These are phyloP conservation scores for Alca torda DNA, from an alignment of 2,797 vertebrate species.

Conservation along the genomic window DNA sequence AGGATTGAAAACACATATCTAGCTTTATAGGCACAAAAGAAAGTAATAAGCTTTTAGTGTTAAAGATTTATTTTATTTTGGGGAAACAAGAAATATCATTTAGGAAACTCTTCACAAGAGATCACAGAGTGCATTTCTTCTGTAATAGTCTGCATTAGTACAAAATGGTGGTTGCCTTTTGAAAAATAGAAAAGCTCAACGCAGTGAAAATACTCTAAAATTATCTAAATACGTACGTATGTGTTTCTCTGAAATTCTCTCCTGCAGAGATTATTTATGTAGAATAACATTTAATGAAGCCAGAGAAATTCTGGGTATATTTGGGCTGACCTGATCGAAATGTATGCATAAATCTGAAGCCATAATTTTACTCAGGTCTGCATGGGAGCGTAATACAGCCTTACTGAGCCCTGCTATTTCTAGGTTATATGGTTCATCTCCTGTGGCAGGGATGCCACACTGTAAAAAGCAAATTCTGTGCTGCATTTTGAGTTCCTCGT, in stretches of 20 bases:
- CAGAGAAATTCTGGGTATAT: background rate
- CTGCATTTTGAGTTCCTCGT: background rate
- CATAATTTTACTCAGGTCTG: background rate
- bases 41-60: background rate
- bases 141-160: background rate
- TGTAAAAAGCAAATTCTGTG: background rate
- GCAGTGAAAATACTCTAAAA: background rate
- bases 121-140: background rate
- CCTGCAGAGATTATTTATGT: background rate
- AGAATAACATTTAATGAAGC: background rate
- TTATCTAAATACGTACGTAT: background rate
- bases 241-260: background rate
- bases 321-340: background rate
- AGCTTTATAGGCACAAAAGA: background rate
- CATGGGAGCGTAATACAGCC: background rate
- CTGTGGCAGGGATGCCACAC: background rate
- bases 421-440: background rate
- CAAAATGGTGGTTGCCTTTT: background rate
- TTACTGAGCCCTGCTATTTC: background rate
- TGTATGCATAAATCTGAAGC: background rate
- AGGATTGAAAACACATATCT: background rate
- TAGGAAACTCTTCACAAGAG: background rate
- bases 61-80: background rate
- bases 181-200: background rate
- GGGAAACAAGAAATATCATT: background rate